Conservation (phyloP, 92 coral and sea anemone genomes). For the Chrysogorgia sp. region DNA sequence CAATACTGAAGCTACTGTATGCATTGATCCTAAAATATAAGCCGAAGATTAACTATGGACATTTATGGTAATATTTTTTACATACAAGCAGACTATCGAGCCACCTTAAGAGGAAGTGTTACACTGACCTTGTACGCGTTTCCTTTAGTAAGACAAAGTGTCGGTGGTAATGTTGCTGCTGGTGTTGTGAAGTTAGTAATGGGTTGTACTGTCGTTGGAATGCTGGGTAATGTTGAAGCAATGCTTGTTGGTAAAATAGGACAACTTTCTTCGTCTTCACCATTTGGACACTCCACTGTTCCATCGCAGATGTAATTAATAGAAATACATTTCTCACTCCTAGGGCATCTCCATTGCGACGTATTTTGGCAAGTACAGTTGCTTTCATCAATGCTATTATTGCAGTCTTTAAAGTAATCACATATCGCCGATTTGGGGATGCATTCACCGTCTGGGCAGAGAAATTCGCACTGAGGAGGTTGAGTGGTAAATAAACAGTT, state of each 20-base stretch:
- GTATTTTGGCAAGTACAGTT: constrained; percentile 37
- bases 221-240: constrained; percentile 18
- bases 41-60: no score
- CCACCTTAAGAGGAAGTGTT: no score
- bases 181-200: background rate
- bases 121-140: constrained; percentile 24
- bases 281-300: constrained; percentile 25
- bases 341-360: constrained; percentile 27
- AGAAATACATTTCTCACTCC: constrained; percentile 28
- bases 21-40: no score
- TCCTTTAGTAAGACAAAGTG: background rate
- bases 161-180: background rate
- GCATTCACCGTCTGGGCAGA: constrained; percentile 29
- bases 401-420: constrained; percentile 37
- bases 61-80: no score
- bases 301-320: constrained; percentile 36
- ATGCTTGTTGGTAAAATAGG: constrained; percentile 31
- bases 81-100: no score
- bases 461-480: constrained; percentile 32
- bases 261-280: constrained; percentile 40
- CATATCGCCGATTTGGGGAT: constrained; percentile 20
- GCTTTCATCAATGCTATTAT: constrained; percentile 32
- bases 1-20: no score
- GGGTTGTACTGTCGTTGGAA: constrained; percentile 20
- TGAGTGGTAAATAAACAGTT: constrained; percentile 30